Evolutionary conservation across 2,888 invertebrate genomes (phyloP), one percentile per base, ranked within the genome.

Genomic region (Pyrgus malvae): DNA sequence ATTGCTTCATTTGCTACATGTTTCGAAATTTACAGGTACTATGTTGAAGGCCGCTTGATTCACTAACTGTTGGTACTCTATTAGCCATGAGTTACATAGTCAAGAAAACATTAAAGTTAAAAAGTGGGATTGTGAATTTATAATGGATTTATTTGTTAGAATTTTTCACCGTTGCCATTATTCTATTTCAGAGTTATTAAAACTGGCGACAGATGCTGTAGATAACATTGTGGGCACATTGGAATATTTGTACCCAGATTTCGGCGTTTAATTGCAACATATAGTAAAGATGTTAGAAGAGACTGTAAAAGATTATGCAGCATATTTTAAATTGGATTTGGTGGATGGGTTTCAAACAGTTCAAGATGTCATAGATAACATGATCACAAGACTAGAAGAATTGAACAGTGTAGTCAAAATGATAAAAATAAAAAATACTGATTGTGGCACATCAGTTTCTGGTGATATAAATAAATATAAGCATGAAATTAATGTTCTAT

Each of bases 371-470:
- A 91, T 94, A 37, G 94, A 94, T 62, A 93, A 93, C 67, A 93
- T 94, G 92, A 72, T 93, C 45, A 92, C 93, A 0, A 84, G 94
- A 57, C 79, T 94, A 17, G 94, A 94, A 74, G 94, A 94, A 72
- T 87, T 93, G 59, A 91, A 93, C 60, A 92, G 92, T 62, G 89
- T 93, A 40, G 70, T 93, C 25, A 89, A 92, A 59, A 91, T 92
- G 75, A 91, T 93, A 58, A 82, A 89, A 65, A 60, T 77, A 59
- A 89, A 89, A 72, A 83, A 91, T 66, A 72, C 78, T 66, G 83
- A 91, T 63, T 85, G 90, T 68, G 68, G 84, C 62, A 58, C 65
- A 53, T 67, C 90, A 66, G 83, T 92, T 17, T 80, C 92, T 16
- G 87, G 91, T 59, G 91, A 92, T 65, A 90, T 93, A 16, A 77